Conservation (phyloP, 1,140 invertebrate genomes). For the Chlorops oryzae region DNA sequence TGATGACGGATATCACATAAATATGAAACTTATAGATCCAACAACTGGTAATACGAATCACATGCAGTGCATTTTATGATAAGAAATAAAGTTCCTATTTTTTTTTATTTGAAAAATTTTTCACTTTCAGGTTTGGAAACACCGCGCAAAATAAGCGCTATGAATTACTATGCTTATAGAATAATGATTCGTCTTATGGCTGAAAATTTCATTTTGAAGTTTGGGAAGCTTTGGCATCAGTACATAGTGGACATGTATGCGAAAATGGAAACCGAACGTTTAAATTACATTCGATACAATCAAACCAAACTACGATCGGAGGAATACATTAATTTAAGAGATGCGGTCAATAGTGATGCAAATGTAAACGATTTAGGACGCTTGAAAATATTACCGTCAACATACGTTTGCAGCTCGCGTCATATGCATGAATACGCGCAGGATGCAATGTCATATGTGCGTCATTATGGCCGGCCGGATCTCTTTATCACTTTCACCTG, state of each 20-base stretch:
- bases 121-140: not conserved
- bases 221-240: slow-evolving; percentile 38
- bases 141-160: slow-evolving; percentile 6
- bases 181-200: slow-evolving; percentile 30
- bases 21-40: slow-evolving; percentile 11
- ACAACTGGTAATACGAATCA: slow-evolving; percentile 3
- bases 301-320: slow-evolving; percentile 39
- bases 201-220: slow-evolving; percentile 34
- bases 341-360: slow-evolving; percentile 14
- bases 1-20: slow-evolving; percentile 45
- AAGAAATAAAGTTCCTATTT: not conserved
- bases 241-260: slow-evolving; percentile 47
- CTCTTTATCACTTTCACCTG: no score
- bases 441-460: slow-evolving; percentile 49
- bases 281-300: slow-evolving; percentile 37
- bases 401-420: slow-evolving; percentile 43
- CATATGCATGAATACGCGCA: slow-evolving; percentile 47
- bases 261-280: slow-evolving; percentile 42
- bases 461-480: slow-evolving; percentile 42
- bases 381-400: slow-evolving; percentile 36
- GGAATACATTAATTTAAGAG: slow-evolving; percentile 33
- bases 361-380: slow-evolving; percentile 22
- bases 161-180: slow-evolving; percentile 30
- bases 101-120: not conserved
- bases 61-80: not conserved